Conservation (phyloP, 1,140 invertebrate genomes). For the Himalopsyche phryganea region DNA sequence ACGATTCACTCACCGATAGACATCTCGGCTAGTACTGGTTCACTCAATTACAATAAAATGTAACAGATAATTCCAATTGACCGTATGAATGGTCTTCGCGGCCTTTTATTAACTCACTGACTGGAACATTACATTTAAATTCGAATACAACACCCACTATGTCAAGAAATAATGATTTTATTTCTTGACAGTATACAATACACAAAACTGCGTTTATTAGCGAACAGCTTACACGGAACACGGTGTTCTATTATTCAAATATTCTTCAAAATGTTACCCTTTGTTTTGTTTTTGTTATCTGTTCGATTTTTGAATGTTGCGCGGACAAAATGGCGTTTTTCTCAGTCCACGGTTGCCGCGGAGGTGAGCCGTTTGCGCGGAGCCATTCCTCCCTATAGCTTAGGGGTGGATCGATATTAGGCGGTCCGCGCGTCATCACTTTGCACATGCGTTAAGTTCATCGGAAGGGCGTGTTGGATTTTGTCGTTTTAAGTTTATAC, state of each 20-base stretch:
- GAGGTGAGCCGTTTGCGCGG: background rate
- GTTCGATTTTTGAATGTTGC: no score
- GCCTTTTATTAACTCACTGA: slow-evolving; percentile 19
- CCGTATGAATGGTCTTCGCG: slow-evolving; percentile 8
- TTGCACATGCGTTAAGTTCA: slow-evolving; percentile 13
- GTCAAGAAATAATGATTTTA: no score
- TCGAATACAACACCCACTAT: no score
- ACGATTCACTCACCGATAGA: slow-evolving; percentile 28
- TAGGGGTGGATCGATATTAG: slow-evolving; percentile 31
- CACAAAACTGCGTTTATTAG: no score
- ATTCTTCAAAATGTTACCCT: no score
- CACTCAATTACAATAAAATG: slow-evolving; percentile 3
- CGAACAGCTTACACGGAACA: no score
- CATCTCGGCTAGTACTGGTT: slow-evolving; percentile 11
- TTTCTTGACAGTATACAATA: no score
- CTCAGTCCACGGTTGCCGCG: no score
- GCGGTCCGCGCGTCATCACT: slow-evolving; percentile 18
- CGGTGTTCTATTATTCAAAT: no score
- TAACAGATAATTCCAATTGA: slow-evolving; percentile 16
- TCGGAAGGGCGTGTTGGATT: background rate
- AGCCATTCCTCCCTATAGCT: slow-evolving; percentile 21
- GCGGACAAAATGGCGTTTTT: no score
- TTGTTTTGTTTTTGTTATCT: no score
- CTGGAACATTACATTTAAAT: background rate
- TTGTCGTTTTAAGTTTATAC: no score